These are phyloP conservation scores for Argya squamiceps DNA, from an alignment of 2,797 vertebrate genomes.

Conservation along the genomic window DNA sequence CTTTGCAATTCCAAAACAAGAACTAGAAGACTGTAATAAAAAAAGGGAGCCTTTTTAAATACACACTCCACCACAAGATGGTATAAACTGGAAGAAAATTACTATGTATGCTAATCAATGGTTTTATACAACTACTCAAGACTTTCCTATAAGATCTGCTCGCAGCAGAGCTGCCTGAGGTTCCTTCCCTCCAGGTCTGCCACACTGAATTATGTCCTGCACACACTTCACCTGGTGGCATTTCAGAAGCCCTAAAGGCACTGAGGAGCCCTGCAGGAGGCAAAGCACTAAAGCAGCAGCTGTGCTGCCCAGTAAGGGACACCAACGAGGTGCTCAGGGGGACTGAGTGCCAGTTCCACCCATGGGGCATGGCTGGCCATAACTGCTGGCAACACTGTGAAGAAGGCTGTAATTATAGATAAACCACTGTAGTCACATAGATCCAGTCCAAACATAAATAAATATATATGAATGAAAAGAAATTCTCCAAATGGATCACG, in stretches of 20 bases:
- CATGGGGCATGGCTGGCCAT: conserved; percentile 48
- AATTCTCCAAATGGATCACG: neutral
- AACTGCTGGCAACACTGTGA: neutral
- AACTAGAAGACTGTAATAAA: conserved; percentile 58
- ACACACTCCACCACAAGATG: conserved; percentile 44
- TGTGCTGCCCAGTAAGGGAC: conserved; percentile 28
- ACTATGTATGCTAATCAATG: conserved; percentile 61
- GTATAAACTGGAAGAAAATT: conserved; percentile 69
- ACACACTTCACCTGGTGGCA: neutral
- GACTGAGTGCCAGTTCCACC: conserved; percentile 36
- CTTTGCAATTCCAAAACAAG: conserved; percentile 57
- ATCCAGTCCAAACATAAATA: conserved; percentile 67
- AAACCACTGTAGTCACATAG: conserved; percentile 57
- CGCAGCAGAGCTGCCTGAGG: neutral
- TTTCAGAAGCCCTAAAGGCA: neutral
- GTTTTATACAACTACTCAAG: conserved; percentile 48
- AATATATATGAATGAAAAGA: conserved; percentile 66
- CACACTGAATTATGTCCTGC: neutral
- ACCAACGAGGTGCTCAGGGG: neutral
- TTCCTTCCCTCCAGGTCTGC: neutral
- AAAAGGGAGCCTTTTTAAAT: conserved; percentile 61
- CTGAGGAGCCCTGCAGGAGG: neutral
- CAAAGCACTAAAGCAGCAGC: conserved; percentile 47
- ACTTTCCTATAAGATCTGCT: conserved; percentile 41
- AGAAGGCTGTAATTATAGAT: conserved; percentile 63